phyloP scores from a whole-genome alignment of 2,888 invertebrate genomes.

The Nebria salina region DNA sequence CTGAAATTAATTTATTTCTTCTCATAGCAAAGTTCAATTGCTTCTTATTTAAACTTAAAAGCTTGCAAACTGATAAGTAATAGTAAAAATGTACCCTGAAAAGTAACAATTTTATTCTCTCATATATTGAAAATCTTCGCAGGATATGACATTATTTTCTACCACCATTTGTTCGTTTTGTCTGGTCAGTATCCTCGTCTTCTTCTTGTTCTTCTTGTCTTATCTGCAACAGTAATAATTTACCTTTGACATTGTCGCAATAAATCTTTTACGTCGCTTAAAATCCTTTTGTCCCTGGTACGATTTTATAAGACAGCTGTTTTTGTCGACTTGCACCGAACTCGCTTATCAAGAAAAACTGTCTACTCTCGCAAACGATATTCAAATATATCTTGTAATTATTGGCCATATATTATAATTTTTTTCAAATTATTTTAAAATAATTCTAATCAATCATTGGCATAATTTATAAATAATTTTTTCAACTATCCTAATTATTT shows the following conservation, averaged over 20 bases:
- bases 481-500: no score
- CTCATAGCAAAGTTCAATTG: no score
- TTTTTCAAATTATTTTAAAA: no score
- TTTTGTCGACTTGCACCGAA: slow-evolving; percentile 8
- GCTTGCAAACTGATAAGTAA: no score
- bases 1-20: no score
- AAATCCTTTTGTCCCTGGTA: slow-evolving; percentile 25
- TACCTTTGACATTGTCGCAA: slow-evolving; percentile 39
- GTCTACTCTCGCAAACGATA: background rate
- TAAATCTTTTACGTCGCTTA: slow-evolving; percentile 27
- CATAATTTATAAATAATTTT: no score
- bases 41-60: no score
- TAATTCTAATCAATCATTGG: no score
- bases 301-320: slow-evolving; percentile 42
- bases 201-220: slow-evolving; percentile 28
- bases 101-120: background rate
- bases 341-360: background rate
- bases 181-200: slow-evolving; percentile 21
- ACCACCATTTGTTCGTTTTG: slow-evolving; percentile 19
- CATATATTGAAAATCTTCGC: background rate
- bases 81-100: no score
- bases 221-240: slow-evolving; percentile 42
- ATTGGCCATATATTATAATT: no score
- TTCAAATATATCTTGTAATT: slow-evolving; percentile 8
- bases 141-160: background rate